Evolutionary conservation across 2,113 vertebrate species (phyloP).

Genomic region (Mungos mungo): DNA sequence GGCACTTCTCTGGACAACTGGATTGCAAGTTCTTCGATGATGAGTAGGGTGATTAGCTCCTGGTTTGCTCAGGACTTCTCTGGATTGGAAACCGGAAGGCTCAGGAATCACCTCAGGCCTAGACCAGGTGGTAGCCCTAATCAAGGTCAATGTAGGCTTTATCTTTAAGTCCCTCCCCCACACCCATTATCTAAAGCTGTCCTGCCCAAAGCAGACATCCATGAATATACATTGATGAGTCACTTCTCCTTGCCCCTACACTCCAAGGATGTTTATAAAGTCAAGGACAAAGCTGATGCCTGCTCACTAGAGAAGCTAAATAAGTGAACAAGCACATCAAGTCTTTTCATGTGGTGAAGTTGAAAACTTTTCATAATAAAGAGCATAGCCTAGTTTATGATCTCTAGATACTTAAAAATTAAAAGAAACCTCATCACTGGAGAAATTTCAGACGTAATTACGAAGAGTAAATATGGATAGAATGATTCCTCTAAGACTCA

Average conservation of each 20-base stretch:
- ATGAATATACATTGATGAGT: neutral
- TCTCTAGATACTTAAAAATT: conserved; percentile 49
- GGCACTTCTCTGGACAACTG: neutral
- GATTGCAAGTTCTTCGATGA: neutral
- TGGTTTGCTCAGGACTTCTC: neutral
- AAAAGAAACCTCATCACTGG: conserved; percentile 5
- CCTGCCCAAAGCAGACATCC: neutral
- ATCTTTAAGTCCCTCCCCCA: neutral
- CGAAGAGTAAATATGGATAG: neutral
- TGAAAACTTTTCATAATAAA: conserved; percentile 36
- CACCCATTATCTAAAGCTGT: neutral
- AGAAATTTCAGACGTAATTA: conserved; percentile 49
- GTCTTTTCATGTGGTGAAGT: neutral
- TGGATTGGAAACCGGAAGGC: neutral
- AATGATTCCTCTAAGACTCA: conserved; percentile 57
- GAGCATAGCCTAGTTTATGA: neutral
- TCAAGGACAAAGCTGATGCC: neutral
- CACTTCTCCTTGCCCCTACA: neutral
- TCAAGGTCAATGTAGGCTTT: neutral
- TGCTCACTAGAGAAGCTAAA: neutral
- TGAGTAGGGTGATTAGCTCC: neutral
- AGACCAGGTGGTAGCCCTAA: fast-evolving
- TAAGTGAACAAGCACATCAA: neutral
- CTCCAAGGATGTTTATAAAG: neutral
- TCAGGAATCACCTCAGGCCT: neutral